These are phyloP conservation scores for Tetramorium simillimum DNA, from an alignment of 1,140 invertebrate genomes.

Conservation along the genomic window DNA sequence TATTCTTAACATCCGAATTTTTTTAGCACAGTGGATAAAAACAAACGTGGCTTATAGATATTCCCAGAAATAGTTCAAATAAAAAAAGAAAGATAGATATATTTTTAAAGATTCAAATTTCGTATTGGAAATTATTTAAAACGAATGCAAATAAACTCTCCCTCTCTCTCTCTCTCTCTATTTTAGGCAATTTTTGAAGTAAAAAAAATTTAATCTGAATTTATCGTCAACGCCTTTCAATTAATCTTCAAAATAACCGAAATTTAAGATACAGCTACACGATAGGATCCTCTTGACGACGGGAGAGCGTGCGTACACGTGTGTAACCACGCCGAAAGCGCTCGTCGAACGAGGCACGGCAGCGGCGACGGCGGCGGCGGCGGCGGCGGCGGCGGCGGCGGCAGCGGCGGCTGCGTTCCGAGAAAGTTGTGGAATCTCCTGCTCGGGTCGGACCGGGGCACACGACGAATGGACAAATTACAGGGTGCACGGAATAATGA, in stretches of 20 bases:
- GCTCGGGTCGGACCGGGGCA: constrained; percentile 71
- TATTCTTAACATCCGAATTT: constrained; percentile 3
- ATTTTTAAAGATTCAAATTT: not conserved
- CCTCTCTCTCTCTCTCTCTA: not conserved
- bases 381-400: not conserved
- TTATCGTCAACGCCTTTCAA: not conserved
- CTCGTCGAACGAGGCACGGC: not conserved
- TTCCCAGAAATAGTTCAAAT: not conserved
- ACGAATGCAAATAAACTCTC: not conserved
- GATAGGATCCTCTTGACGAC: not conserved
- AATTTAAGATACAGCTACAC: not conserved
- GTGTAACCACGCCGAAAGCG: constrained; percentile 12
- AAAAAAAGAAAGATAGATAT: not conserved
- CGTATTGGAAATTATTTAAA: not conserved
- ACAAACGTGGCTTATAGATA: not conserved
- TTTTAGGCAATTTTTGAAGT: not conserved
- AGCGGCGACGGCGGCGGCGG: not conserved
- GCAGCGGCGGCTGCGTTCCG: constrained; percentile 39
- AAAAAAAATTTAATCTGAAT: not conserved
- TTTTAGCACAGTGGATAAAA: not conserved
- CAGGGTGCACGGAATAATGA: constrained; percentile 84
- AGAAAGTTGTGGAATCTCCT: constrained; percentile 68
- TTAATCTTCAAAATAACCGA: not conserved
- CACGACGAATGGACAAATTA: constrained; percentile 84
- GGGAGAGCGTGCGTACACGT: not conserved